Evolutionary conservation across 2,888 invertebrate genomes (phyloP), one percentile per base, ranked within the genome.

Genomic region (Sminthurinus aureus): DNA sequence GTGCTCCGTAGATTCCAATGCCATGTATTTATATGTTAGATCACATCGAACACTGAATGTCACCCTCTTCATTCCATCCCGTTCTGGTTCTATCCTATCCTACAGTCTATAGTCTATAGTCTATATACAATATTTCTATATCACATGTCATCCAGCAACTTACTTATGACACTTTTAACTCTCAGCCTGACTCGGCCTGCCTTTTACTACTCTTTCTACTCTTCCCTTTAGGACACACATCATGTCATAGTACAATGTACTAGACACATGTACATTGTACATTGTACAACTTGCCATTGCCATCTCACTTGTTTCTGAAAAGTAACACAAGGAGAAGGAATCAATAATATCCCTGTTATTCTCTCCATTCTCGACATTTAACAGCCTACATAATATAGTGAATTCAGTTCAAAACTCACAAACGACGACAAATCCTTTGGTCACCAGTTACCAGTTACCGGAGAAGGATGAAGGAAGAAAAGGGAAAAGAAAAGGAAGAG

Each of bases 91-190:
- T 11, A n/a, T n/a, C n/a, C n/a, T n/a, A n/a, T n/a, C n/a, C n/a
- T n/a, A n/a, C 22, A 52, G 1, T 38, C 38, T 38, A 38, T 38
- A 38, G 38, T 38, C 69, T n/a, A 22, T n/a, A n/a, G n/a, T 69
- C 18, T 69, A 69, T 22, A 69, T 69, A n/a, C n/a, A n/a, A n/a
- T n/a, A 69, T 69, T 24, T 75, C 20, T 24, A 77, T 58, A 52
- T 77, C 77, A 77, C 77, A 58, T 77, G 52, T 58, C 77, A 76
- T 77, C 52, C 50, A 51, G 22, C 77, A 50, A 77, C 51, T 77
- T 77, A 77, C 77, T 77, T 77, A 77, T 77, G 58, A 77, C 58
- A 58, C 77, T 77, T 77, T 77, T 77, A 77, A 77, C 77, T 77
- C 58, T 77, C 58, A 58, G 73, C 24, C 73, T 26, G 26, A 73